Percentiles rank a stretch among this genome's conserved stretches.
Conservation (phyloP, 2,797 vertebrate species). For the Halcyon chelicuti region DNA sequence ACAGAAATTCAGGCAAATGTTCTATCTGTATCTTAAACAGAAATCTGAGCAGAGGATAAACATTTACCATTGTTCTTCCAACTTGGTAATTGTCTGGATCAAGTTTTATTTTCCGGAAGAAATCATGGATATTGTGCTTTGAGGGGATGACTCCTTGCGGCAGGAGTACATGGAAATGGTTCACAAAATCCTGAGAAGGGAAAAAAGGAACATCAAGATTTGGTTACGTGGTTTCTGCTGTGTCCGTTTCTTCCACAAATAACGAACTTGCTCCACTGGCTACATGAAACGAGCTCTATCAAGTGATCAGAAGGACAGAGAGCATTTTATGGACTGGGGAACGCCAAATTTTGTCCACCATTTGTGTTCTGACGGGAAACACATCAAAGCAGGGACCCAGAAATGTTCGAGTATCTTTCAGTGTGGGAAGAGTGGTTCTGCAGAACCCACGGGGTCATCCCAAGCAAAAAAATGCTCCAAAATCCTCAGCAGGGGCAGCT, state of each 20-base stretch:
- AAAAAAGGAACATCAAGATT: background rate
- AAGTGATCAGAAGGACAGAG: background rate
- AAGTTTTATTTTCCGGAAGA: constrained; percentile 86
- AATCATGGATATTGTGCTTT: constrained; percentile 86
- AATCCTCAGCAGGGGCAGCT: background rate
- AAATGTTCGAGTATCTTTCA: background rate
- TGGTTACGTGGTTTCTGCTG: background rate
- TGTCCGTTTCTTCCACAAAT: background rate
- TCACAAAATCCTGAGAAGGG: constrained; percentile 89
- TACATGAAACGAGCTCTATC: background rate
- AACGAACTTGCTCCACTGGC: background rate
- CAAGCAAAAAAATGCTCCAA: background rate
- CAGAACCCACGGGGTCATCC: background rate
- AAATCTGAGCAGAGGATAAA: background rate
- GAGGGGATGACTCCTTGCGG: constrained; percentile 83
- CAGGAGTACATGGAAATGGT: constrained; percentile 92
- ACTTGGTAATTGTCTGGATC: constrained; percentile 91
- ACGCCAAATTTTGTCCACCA: background rate
- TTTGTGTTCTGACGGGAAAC: background rate
- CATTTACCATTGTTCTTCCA: constrained; percentile 92
- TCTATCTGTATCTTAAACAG: background rate
- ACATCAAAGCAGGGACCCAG: constrained; percentile 8
- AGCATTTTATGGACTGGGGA: background rate
- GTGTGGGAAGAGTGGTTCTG: background rate
- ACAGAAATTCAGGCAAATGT: background rate